Conservation (phyloP, 2,797 vertebrate species). For the Zenarchopterus dispar region DNA sequence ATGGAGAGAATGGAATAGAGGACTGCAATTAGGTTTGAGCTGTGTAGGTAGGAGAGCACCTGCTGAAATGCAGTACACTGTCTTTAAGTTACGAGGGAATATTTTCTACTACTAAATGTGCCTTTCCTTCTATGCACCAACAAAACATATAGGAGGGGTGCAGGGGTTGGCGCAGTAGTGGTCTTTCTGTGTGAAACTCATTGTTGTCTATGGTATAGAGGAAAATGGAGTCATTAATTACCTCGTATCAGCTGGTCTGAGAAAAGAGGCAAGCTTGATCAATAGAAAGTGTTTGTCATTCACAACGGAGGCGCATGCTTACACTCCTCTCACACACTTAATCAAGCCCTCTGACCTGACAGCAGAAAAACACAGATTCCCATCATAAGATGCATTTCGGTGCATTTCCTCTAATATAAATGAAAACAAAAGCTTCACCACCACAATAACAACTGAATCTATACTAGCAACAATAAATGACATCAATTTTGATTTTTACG, state of each 20-base stretch:
- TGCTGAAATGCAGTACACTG: conserved; percentile 53
- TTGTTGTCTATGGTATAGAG: conserved; percentile 92
- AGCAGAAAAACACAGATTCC: conserved; percentile 33
- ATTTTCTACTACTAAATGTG: conserved; percentile 47
- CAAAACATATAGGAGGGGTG: conserved; percentile 70
- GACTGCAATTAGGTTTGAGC: conserved; percentile 60
- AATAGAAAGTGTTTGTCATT: conserved; percentile 94
- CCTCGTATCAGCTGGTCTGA: conserved; percentile 92
- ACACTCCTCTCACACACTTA: conserved; percentile 54
- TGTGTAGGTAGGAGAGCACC: conserved; percentile 25
- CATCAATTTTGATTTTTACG: neutral
- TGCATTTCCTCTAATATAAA: conserved; percentile 4
- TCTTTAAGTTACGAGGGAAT: conserved; percentile 66
- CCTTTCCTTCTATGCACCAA: conserved; percentile 52
- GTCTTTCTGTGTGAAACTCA: conserved; percentile 92
- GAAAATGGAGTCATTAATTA: conserved; percentile 99
- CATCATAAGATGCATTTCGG: conserved; percentile 7
- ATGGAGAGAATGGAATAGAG: conserved; percentile 78
- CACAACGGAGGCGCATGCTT: conserved; percentile 80
- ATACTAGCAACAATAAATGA: neutral
- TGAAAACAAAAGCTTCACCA: neutral
- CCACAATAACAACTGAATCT: neutral
- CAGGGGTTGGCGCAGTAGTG: conserved; percentile 4
- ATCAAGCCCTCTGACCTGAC: conserved; percentile 37
- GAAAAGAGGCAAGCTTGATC: conserved; percentile 90